Base-by-base conservation (phyloP, 2,113 vertebrate genomes). In the Dinomys branickii region DNA sequence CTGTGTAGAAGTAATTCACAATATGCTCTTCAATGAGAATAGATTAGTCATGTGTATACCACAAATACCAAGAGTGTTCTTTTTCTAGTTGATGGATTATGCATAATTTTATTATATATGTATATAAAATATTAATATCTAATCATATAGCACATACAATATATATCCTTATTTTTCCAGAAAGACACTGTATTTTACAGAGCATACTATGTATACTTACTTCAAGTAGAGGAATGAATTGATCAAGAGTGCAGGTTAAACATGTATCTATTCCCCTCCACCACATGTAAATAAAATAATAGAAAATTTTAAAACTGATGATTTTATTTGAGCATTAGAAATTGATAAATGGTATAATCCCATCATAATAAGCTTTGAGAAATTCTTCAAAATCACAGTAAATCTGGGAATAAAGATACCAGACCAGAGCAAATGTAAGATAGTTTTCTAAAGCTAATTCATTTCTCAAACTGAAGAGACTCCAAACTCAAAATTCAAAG, bases 171-270 rank as follows among this genome's bases (percentile, higher is more conserved):
- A 47, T 67, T 93, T 92, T 93, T 75, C 52, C 88, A 77, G 22
- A 91, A 13, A 65, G 13, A 94, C 85, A 69, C n/a, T 83, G 7
- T 44, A 63, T 61, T 58, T 88, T 95, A 44, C 7, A 90, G 14
- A 47, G 28, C 69, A 73, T 90, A 92, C 38, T 84, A 44, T 71
- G 28, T 26, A 59, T 2, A 81, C 38, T 88, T 80, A 38, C 30
- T n/a, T 94, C 47, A 97, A 89, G 33, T 30, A 41, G 24, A 89
- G 12, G 22, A 91, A 85, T 24, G 2, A 92, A 82, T 41, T 88
- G 80, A 83, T 89, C 20, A 81, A 96, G 71, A 63, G 0, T 81
- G 10, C 1, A 85, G 16, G 56, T 19, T 14, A 24, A 91, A 56
- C 28, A 33, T 7, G 1, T 17, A 47, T 83, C 26, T 85, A 83